phyloP scores from a whole-genome alignment of 2,888 invertebrate genomes.

The Sericinus montela region DNA sequence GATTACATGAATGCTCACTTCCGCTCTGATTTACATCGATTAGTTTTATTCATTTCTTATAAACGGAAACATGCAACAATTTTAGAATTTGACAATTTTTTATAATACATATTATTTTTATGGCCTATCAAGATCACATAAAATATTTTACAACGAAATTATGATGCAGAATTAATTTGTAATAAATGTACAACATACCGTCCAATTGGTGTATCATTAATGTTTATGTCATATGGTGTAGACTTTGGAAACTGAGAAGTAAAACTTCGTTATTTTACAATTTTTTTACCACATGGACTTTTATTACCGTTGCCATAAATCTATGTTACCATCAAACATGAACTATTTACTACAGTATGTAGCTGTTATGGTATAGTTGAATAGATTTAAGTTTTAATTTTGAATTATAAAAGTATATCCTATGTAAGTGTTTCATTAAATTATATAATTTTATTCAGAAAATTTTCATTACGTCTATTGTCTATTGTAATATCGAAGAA shows the following conservation, averaged over 20 bases:
- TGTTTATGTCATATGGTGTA: not conserved
- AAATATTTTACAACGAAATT: no score
- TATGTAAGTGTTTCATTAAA: slow-evolving; percentile 1
- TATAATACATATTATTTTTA: no score
- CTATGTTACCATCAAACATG: slow-evolving; percentile 14
- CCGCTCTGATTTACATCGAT: no score
- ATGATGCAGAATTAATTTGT: no score
- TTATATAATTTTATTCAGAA: not conserved
- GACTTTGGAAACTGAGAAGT: slow-evolving; percentile 13
- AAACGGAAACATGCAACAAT: no score
- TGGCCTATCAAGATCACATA: no score
- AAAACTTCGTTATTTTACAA: slow-evolving; percentile 12
- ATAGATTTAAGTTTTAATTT: slow-evolving; percentile 1
- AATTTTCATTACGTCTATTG: no score
- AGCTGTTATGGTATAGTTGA: slow-evolving; percentile 11
- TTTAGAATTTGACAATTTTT: no score
- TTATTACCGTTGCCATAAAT: slow-evolving; percentile 8
- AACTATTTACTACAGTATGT: slow-evolving; percentile 1
- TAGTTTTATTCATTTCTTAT: no score
- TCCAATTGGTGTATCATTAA: not conserved
- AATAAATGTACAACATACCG: slow-evolving; percentile 1
- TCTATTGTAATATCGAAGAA: no score
- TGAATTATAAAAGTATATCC: slow-evolving; percentile 12
- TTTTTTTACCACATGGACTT: slow-evolving; percentile 4
- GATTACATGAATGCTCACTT: no score